Percentiles rank a stretch among this genome's conserved stretches.
Conservation (phyloP, 2,888 invertebrate species). For the Ophion costatus region DNA sequence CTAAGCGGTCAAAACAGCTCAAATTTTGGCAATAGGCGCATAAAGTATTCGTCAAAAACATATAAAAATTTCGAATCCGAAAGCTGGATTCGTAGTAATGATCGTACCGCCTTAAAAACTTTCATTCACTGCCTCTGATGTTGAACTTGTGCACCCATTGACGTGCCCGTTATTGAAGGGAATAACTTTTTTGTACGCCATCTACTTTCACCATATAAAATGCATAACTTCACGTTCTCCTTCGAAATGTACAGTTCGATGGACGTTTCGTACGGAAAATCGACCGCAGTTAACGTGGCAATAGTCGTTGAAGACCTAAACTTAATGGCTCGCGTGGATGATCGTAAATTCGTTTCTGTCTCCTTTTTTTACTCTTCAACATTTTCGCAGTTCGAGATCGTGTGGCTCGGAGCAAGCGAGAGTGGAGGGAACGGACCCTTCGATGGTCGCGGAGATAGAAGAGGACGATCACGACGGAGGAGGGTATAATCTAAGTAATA, state of each 20-base stretch:
- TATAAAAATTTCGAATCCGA: too few relatives aligned
- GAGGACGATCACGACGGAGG: constrained; percentile 52
- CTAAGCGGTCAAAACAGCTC: too few relatives aligned
- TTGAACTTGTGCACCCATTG: background rate
- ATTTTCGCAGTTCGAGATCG: constrained; percentile 59
- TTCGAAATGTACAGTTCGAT: constrained; percentile 49
- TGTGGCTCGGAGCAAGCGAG: constrained; percentile 41
- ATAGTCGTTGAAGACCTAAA: constrained; percentile 65
- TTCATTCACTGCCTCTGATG: background rate
- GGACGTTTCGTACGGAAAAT: constrained; percentile 47
- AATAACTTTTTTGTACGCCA: constrained; percentile 8
- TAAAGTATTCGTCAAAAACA: too few relatives aligned
- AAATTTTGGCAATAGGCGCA: too few relatives aligned
- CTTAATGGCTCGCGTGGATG: constrained; percentile 61
- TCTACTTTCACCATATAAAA: constrained; percentile 32
- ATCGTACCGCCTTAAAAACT: too few relatives aligned
- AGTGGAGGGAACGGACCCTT: constrained; percentile 43
- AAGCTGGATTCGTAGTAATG: too few relatives aligned
- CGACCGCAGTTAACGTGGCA: constrained; percentile 63
- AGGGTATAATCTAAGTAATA: constrained; percentile 70
- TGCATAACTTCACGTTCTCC: constrained; percentile 36
- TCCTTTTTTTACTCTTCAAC: constrained; percentile 27
- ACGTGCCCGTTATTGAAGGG: constrained; percentile 26
- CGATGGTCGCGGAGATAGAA: constrained; percentile 44
- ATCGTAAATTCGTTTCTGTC: constrained; percentile 53